Evolutionary conservation across 1,140 invertebrate species (phyloP).

Genomic region (Theocolax elegans): DNA sequence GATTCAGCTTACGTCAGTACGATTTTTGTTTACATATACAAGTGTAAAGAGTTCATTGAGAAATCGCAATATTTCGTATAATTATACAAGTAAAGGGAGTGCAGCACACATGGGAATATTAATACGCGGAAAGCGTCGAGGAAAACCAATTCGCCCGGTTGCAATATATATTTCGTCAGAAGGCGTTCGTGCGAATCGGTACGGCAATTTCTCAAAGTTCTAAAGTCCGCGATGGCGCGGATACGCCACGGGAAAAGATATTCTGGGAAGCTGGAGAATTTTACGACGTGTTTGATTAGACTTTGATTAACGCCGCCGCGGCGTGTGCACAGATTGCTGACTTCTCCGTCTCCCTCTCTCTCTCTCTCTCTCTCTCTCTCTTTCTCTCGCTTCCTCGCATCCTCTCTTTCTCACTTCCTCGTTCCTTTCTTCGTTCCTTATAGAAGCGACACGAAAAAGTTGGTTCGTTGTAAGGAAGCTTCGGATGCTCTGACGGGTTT

Average conservation of each 20-base stretch:
- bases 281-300: constrained; percentile 20
- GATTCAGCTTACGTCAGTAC: too few species aligned
- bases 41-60: too few species aligned
- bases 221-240: neutral
- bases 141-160: neutral
- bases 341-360: neutral
- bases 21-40: too few species aligned
- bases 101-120: too few species aligned
- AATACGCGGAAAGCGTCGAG: neutral
- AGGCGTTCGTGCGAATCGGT: neutral
- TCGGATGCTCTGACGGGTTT: neutral
- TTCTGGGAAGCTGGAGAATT: neutral
- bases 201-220: neutral
- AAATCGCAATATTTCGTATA: too few species aligned
- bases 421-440: neutral
- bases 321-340: neutral
- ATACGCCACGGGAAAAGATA: neutral
- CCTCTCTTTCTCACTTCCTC: neutral
- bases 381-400: neutral
- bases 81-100: too few species aligned
- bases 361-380: constrained; percentile 3
- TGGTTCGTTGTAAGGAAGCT: neutral
- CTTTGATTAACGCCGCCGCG: constrained; percentile 11
- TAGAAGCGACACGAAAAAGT: neutral
- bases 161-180: neutral